phyloP scores from a whole-genome alignment of 92 coral and sea anemone species.

The Metridium senile region DNA sequence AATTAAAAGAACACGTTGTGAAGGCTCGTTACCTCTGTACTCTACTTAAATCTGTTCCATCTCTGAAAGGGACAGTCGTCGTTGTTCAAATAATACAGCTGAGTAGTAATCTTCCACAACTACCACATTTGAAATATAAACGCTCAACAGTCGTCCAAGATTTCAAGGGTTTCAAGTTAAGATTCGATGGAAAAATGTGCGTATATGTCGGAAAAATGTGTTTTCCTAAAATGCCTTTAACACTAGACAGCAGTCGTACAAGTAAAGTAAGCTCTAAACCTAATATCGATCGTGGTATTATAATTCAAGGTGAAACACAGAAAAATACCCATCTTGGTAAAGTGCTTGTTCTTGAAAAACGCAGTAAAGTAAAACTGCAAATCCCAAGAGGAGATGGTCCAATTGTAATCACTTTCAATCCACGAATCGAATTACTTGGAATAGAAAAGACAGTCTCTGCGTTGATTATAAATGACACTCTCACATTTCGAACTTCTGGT shows the following conservation, averaged over 20 bases:
- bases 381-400: not conserved
- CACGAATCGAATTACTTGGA: constrained; percentile 1
- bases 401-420: not conserved
- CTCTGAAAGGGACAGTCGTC: not conserved
- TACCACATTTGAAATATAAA: constrained; percentile 1
- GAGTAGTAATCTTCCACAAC: constrained; percentile 3
- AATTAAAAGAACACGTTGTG: not conserved
- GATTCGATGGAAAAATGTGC: constrained; percentile 12
- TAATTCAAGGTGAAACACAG: not conserved
- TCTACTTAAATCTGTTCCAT: not conserved
- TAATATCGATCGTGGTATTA: not conserved
- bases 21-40: not conserved
- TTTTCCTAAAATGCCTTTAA: constrained; percentile 3
- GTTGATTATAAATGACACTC: not conserved
- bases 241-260: not conserved
- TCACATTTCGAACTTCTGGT: constrained; percentile 16
- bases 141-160: not conserved
- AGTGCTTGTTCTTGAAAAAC: not conserved
- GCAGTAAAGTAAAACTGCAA: not conserved
- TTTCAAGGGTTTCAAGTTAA: constrained; percentile 13
- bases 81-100: constrained; percentile 11
- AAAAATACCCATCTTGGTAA: constrained; percentile 2
- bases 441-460: constrained; percentile 4
- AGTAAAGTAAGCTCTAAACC: not conserved
- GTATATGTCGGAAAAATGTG: constrained; percentile 14